Evolutionary conservation across 2,888 invertebrate species (phyloP).

Genomic region (Lottia scabra): DNA sequence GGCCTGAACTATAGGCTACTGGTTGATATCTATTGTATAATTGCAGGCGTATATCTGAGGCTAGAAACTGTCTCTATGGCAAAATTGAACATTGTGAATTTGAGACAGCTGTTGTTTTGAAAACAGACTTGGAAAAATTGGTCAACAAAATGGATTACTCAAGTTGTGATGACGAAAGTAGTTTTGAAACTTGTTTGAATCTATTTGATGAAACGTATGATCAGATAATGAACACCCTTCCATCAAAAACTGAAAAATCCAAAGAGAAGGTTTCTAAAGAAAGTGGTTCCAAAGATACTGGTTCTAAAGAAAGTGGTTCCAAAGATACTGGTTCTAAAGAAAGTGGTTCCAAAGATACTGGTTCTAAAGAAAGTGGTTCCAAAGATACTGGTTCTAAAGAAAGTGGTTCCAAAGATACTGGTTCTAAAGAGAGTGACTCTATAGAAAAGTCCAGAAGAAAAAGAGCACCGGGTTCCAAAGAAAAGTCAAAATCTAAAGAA

Average conservation of each 20-base stretch:
- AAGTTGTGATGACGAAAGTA: not conserved
- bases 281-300: not conserved
- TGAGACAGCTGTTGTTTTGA: not conserved
- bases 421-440: not conserved
- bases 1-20: too few species aligned
- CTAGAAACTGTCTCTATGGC: conserved; percentile 10
- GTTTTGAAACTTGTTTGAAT: not conserved
- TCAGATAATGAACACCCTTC: too few species aligned
- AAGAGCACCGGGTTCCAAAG: too few species aligned
- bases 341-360: not conserved
- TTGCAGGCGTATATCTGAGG: conserved; percentile 19
- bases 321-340: not conserved
- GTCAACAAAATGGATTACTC: not conserved
- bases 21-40: too few species aligned
- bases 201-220: not conserved
- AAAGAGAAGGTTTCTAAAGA: not conserved
- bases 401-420: not conserved
- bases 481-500: too few species aligned
- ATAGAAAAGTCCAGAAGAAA: not conserved
- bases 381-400: not conserved
- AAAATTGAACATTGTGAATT: conserved; percentile 1
- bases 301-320: not conserved
- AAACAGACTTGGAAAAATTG: not conserved
- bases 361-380: not conserved
- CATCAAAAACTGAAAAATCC: too few species aligned